Percentiles rank a stretch among this genome's conserved stretches.
Evolutionary conservation across 2,797 vertebrate species (phyloP).

Genomic region (Oophaga sylvatica): DNA sequence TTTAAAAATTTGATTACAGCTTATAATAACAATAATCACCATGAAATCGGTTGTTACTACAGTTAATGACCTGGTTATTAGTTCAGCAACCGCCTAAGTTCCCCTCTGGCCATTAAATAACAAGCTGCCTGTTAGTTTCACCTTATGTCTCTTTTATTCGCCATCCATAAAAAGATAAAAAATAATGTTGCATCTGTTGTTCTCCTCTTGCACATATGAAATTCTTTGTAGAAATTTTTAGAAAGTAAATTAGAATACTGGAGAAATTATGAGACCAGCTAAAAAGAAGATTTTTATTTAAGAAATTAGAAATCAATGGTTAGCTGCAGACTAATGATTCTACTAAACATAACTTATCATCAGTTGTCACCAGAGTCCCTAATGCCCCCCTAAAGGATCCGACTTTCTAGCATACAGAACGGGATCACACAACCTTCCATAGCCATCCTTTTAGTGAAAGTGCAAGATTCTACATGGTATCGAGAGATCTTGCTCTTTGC

Average conservation of each 20-base stretch:
- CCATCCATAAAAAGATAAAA: slow-evolving; percentile 49
- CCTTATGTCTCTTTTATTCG: slow-evolving; percentile 63
- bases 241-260: slow-evolving; percentile 7
- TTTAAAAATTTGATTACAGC: slow-evolving; percentile 76
- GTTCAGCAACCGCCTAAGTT: slow-evolving; percentile 67
- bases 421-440: too few relatives aligned
- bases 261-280: slow-evolving; percentile 4
- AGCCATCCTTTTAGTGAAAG: too few relatives aligned
- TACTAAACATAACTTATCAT: too few relatives aligned
- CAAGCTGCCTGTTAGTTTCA: slow-evolving; percentile 68
- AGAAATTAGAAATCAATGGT: too few relatives aligned
- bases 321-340: too few relatives aligned
- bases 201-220: slow-evolving; percentile 43
- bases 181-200: slow-evolving; percentile 35
- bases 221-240: slow-evolving; percentile 34
- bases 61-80: slow-evolving; percentile 73
- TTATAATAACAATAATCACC: slow-evolving; percentile 79
- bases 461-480: too few relatives aligned
- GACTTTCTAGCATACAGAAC: too few relatives aligned
- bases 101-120: slow-evolving; percentile 72
- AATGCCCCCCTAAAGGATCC: too few relatives aligned
- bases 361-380: too few relatives aligned
- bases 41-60: slow-evolving; percentile 78
- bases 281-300: neutral
- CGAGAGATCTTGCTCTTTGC: too few relatives aligned